phyloP scores from a whole-genome alignment of 2,797 vertebrate species.

The Sebastes oblongus region DNA sequence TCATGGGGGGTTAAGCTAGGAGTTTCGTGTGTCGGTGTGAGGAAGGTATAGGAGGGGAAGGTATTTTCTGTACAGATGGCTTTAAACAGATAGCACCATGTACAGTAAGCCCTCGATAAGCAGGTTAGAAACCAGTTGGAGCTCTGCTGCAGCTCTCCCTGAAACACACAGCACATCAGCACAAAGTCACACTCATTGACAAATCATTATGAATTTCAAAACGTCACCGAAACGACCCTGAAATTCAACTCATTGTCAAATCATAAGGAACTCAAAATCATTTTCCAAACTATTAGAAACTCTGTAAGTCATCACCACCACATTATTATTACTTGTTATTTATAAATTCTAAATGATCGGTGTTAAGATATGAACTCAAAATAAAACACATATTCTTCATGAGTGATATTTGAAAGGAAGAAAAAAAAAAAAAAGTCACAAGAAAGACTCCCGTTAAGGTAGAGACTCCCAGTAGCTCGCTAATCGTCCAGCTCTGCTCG shows the following conservation, averaged over 20 bases:
- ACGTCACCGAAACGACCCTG: conserved; percentile 24
- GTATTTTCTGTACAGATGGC: conserved; percentile 79
- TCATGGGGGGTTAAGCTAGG: not conserved
- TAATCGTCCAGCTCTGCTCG: conserved; percentile 8
- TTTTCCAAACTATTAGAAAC: conserved; percentile 67
- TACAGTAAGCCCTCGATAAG: conserved; percentile 76
- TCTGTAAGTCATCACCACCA: conserved; percentile 67
- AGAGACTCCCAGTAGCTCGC: conserved; percentile 10
- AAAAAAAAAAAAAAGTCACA: conserved; percentile 31
- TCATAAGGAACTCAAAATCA: conserved; percentile 68
- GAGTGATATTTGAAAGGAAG: conserved; percentile 37
- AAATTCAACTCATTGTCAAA: conserved; percentile 76
- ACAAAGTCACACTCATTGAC: conserved; percentile 75
- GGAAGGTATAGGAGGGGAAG: conserved; percentile 18
- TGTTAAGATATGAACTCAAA: conserved; percentile 60
- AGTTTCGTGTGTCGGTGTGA: not conserved
- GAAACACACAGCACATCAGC: conserved; percentile 74
- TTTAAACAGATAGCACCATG: conserved; percentile 80
- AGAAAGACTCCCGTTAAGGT: conserved; percentile 29
- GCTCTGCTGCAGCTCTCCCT: conserved; percentile 73
- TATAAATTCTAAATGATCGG: conserved; percentile 68
- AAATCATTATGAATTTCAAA: conserved; percentile 71
- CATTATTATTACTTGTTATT: conserved; percentile 72
- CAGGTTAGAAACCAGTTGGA: conserved; percentile 73
- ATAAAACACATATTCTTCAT: conserved; percentile 62